Evolutionary conservation across 2,113 vertebrate genomes (phyloP).

Genomic region (Misgurnus mizolepis): DNA sequence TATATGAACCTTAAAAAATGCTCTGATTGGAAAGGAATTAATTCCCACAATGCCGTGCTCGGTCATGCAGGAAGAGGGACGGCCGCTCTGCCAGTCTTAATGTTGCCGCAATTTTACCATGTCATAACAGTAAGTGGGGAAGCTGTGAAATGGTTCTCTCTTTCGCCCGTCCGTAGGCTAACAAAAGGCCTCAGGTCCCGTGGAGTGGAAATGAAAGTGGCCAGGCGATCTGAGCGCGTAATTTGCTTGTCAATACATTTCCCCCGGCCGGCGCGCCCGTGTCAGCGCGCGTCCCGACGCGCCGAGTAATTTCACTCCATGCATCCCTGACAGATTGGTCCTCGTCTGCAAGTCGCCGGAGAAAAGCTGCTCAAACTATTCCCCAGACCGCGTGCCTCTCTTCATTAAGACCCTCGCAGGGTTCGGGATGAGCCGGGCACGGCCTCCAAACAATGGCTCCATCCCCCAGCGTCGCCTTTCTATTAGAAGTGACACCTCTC

Average conservation of each 20-base stretch:
- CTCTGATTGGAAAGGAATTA: conserved; percentile 95
- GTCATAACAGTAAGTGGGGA: conserved; percentile 79
- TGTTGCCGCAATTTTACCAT: conserved; percentile 83
- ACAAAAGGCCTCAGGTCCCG: conserved; percentile 75
- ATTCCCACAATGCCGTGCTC: conserved; percentile 93
- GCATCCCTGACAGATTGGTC: conserved; percentile 97
- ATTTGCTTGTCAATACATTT: conserved; percentile 95
- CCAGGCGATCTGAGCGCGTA: conserved; percentile 75
- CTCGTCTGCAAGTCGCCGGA: conserved; percentile 88
- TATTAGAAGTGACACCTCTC: conserved; percentile 79
- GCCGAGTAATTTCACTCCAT: conserved; percentile 94
- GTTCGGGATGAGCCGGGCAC: conserved; percentile 74
- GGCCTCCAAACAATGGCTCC: conserved; percentile 75
- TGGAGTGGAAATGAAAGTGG: conserved; percentile 87
- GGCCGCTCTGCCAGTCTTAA: conserved; percentile 90
- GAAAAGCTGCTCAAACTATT: conserved; percentile 90
- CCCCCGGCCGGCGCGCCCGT: conserved; percentile 76
- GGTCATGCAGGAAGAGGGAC: conserved; percentile 84
- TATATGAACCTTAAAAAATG: conserved; percentile 96
- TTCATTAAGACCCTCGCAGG: conserved; percentile 92
- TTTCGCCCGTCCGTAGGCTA: conserved; percentile 57
- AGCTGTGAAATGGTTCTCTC: conserved; percentile 51
- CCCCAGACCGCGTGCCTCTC: conserved; percentile 88
- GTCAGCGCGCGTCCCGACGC: conserved; percentile 86
- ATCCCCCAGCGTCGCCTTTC: conserved; percentile 67